Conservation (phyloP, 2,888 invertebrate species). For the Muschampia staudingeri region DNA sequence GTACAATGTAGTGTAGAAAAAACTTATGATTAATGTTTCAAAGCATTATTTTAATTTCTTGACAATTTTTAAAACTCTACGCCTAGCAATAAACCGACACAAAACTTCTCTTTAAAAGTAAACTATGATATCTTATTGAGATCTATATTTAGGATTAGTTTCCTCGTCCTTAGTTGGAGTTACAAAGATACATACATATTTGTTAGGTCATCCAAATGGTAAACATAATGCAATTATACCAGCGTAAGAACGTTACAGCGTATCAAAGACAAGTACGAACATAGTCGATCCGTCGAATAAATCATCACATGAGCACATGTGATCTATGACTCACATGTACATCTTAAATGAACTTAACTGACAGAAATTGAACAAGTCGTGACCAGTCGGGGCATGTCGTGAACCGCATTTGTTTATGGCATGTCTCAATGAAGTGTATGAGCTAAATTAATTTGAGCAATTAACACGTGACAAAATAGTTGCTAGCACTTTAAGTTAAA, state of each 20-base stretch:
- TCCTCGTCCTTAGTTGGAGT: too few relatives aligned
- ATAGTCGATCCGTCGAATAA: conserved; percentile 72
- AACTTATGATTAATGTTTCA: too few relatives aligned
- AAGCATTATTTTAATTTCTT: too few relatives aligned
- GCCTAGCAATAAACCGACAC: too few relatives aligned
- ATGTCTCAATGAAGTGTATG: conserved; percentile 80
- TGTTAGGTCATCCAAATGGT: background rate
- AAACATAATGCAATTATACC: background rate
- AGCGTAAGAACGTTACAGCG: background rate
- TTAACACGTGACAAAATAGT: conserved; percentile 74
- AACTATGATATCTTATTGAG: too few relatives aligned
- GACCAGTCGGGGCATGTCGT: conserved; percentile 85
- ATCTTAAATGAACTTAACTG: conserved; percentile 59
- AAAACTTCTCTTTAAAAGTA: too few relatives aligned
- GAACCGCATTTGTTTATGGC: conserved; percentile 85
- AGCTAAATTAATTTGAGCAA: conserved; percentile 80
- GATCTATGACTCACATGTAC: conserved; percentile 78
- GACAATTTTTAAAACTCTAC: too few relatives aligned
- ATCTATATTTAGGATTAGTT: too few relatives aligned
- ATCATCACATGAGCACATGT: conserved; percentile 77
- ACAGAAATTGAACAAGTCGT: conserved; percentile 83
- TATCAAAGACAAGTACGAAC: background rate
- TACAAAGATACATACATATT: too few relatives aligned
- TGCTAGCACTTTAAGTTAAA: background rate
- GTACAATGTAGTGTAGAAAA: too few relatives aligned